Conservation (phyloP, 2,888 invertebrate genomes). For the Actias luna region DNA sequence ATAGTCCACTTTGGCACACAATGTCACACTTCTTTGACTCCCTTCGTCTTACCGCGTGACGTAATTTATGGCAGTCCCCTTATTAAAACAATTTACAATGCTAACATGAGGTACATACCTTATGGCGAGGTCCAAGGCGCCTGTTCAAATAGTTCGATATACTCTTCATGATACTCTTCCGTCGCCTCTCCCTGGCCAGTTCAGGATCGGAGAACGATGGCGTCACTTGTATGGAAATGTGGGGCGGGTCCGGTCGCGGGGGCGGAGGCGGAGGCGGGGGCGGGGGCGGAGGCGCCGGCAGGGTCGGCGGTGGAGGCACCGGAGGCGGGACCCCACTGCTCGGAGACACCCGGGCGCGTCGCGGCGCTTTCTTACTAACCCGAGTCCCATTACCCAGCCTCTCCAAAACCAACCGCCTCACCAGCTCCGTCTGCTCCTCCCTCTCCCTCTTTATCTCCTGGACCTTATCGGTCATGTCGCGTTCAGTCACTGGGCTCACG, state of each 20-base stretch:
- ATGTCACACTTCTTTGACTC: no score
- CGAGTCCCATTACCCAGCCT: constrained; percentile 77
- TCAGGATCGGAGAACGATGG: constrained; percentile 83
- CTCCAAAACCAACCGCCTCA: constrained; percentile 91
- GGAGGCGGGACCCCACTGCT: constrained; percentile 46
- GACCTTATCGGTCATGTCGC: constrained; percentile 82
- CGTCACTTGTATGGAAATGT: constrained; percentile 53
- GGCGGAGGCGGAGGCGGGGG: constrained; percentile 36
- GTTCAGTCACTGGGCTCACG: constrained; percentile 63
- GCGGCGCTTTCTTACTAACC: constrained; percentile 41
- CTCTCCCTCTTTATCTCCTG: constrained; percentile 90
- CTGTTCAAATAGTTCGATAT: constrained; percentile 92
- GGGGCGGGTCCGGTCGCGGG: constrained; percentile 22
- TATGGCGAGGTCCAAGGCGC: constrained; percentile 84
- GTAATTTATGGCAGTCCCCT: no score
- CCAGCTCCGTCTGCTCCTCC: constrained; percentile 91
- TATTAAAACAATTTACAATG: no score
- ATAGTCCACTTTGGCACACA: no score
- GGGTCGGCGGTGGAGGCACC: constrained; percentile 50
- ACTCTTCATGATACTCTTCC: constrained; percentile 92
- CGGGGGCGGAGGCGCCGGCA: constrained; percentile 37
- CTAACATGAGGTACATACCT: constrained; percentile 54
- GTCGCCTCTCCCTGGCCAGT: constrained; percentile 82
- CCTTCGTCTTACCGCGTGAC: no score
- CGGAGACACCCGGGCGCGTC: constrained; percentile 45